Evolutionary conservation across 2,797 vertebrate species (phyloP).

Genomic region (Lacerta viridis): DNA sequence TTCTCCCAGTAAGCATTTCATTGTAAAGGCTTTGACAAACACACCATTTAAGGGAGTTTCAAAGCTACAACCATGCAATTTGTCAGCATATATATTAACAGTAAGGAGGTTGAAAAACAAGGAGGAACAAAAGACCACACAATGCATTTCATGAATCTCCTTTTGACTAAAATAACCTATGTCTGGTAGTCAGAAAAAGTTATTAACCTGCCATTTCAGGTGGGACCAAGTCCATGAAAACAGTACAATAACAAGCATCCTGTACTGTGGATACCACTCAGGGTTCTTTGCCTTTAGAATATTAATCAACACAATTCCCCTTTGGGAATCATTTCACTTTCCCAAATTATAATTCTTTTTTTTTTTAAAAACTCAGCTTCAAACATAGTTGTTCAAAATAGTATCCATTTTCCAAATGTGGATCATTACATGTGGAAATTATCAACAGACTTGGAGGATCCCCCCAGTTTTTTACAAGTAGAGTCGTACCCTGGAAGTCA

Average conservation of each 20-base stretch:
- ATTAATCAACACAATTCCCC: slow-evolving; percentile 53
- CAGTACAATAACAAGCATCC: slow-evolving; percentile 44
- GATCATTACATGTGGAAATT: too few species aligned
- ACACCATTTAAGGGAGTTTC: slow-evolving; percentile 83
- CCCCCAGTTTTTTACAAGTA: too few species aligned
- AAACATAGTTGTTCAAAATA: slow-evolving; percentile 74
- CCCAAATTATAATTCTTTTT: slow-evolving; percentile 75
- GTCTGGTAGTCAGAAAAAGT: slow-evolving; percentile 47
- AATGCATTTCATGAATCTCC: slow-evolving; percentile 63
- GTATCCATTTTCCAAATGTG: too few species aligned
- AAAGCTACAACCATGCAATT: slow-evolving; percentile 92
- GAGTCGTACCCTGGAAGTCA: too few species aligned
- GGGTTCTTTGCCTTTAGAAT: slow-evolving; percentile 55
- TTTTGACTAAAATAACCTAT: slow-evolving; percentile 47
- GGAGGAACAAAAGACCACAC: slow-evolving; percentile 39
- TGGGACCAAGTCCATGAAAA: slow-evolving; percentile 38
- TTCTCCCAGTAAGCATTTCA: slow-evolving; percentile 79
- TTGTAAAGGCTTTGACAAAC: slow-evolving; percentile 81
- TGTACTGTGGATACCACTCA: slow-evolving; percentile 46
- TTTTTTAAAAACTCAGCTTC: slow-evolving; percentile 75
- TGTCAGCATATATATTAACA: slow-evolving; percentile 93
- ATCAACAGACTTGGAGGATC: too few species aligned
- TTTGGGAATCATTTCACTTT: slow-evolving; percentile 71
- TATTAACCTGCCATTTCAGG: slow-evolving; percentile 50
- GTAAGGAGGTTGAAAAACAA: slow-evolving; percentile 73